phyloP scores from a whole-genome alignment of 2,113 vertebrate species.

The Poeciliopsis retropinna region DNA sequence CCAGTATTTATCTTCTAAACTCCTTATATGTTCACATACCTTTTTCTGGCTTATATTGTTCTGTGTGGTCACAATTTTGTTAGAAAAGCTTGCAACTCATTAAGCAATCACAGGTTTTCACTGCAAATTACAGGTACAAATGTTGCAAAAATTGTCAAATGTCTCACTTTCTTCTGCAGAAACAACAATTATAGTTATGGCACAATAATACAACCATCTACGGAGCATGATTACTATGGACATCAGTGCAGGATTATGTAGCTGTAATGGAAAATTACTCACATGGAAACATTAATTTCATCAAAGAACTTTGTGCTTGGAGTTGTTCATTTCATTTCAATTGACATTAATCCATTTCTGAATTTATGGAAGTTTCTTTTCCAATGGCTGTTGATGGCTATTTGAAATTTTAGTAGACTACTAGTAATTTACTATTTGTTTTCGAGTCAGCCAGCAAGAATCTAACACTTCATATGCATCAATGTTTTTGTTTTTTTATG shows the following conservation, averaged over 20 bases:
- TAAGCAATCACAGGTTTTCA: neutral
- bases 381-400: too few species aligned
- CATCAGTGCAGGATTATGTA: neutral
- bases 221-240: neutral
- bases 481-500: too few species aligned
- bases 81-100: neutral
- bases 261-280: neutral
- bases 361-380: too few species aligned
- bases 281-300: neutral
- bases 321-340: too few species aligned
- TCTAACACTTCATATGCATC: too few species aligned
- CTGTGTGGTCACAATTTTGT: neutral
- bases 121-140: neutral
- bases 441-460: too few species aligned
- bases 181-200: neutral
- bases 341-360: too few species aligned
- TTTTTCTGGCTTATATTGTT: neutral
- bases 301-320: too few species aligned
- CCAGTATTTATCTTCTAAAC: neutral
- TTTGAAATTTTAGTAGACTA: too few species aligned
- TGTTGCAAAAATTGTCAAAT: neutral
- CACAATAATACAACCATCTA: neutral
- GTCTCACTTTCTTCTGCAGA: neutral
- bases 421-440: too few species aligned
- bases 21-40: neutral